Base-by-base conservation (phyloP, 2,888 invertebrate species). In the Coleophora flavipennella region DNA sequence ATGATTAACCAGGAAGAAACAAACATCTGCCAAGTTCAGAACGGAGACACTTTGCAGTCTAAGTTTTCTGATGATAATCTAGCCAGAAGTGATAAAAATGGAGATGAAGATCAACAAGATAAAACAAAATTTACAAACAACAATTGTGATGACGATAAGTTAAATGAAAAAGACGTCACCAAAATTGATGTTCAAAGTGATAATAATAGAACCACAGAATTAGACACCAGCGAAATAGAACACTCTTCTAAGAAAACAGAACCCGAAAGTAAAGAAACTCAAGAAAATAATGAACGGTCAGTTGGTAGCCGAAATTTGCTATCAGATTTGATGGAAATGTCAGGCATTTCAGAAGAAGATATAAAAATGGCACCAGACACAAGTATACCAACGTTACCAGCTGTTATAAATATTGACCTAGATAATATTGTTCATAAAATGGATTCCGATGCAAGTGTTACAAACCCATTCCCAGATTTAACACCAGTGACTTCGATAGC, bases 261-360 rank as follows among this genome's bases (percentile, higher is more conserved):
- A 11, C 2, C 7, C 1, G 31, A 31, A n/a, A 20, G 28, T 26
- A 13, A 29, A n/a, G n/a, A n/a, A n/a, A n/a, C n/a, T n/a, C n/a
- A n/a, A n/a, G 27, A 35, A 10, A 36, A 25, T 3, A 38, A 14
- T 11, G 25, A n/a, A 6, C 42, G 27, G 13, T n/a, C 49, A 9
- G 35, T 38, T 3, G 14, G 38, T 36, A 61, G 62, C 43, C 77
- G 78, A 49, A 64, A 73, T 34, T 64, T 84, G 48, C 45, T 84
- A 26, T 81, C 80, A 0, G 81, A 83, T 55, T 63, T 84, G 45
- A 84, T 84, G 84, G 72, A 74, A 64, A 79, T 84, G 78, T 83
- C 83, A 8, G 84, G 84, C 8, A 84, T 84, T 52, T 67, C 68
- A 9, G 55, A 65, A 39, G 79, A 79, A 45, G 81, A 83, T 40